Percentiles rank a stretch among this genome's conserved stretches.
Evolutionary conservation across 2,797 vertebrate species (phyloP).

Genomic region (Sebastes glaucus): DNA sequence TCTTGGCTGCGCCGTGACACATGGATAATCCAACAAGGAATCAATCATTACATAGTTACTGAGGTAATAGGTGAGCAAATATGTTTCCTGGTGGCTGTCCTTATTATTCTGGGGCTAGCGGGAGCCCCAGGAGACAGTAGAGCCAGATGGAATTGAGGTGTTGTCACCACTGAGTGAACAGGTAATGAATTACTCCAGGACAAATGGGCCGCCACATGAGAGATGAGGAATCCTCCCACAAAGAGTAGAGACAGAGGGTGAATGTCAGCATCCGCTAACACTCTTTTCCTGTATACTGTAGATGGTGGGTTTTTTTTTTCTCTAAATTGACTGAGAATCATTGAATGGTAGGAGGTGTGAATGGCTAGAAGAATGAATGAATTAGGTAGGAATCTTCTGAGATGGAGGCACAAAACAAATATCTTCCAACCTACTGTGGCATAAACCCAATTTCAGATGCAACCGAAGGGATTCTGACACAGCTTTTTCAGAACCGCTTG

Average conservation of each 20-base stretch:
- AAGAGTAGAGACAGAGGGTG: conserved; percentile 42
- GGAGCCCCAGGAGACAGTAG: conserved; percentile 60
- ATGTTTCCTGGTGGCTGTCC: conserved; percentile 76
- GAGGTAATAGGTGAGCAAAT: conserved; percentile 80
- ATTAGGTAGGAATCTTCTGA: neutral
- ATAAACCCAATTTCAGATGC: conserved; percentile 11
- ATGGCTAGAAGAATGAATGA: neutral
- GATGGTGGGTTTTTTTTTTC: neutral
- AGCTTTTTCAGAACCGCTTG: conserved; percentile 20
- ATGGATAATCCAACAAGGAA: conserved; percentile 77
- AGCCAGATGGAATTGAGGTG: conserved; percentile 83
- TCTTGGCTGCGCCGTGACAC: conserved; percentile 71
- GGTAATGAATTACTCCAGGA: conserved; percentile 84
- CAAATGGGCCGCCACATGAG: conserved; percentile 79
- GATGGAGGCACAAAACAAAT: conserved; percentile 13
- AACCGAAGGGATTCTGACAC: conserved; percentile 15
- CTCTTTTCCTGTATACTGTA: conserved; percentile 4
- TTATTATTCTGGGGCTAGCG: conserved; percentile 69
- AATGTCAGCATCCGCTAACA: conserved; percentile 42
- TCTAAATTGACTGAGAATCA: neutral
- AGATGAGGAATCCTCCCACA: conserved; percentile 63
- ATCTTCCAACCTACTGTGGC: neutral
- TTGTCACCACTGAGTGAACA: conserved; percentile 80
- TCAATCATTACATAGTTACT: conserved; percentile 80
- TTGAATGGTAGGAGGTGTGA: neutral